Evolutionary conservation across 2,888 invertebrate species (phyloP).

Genomic region (Prosopocoilus inquinatus): DNA sequence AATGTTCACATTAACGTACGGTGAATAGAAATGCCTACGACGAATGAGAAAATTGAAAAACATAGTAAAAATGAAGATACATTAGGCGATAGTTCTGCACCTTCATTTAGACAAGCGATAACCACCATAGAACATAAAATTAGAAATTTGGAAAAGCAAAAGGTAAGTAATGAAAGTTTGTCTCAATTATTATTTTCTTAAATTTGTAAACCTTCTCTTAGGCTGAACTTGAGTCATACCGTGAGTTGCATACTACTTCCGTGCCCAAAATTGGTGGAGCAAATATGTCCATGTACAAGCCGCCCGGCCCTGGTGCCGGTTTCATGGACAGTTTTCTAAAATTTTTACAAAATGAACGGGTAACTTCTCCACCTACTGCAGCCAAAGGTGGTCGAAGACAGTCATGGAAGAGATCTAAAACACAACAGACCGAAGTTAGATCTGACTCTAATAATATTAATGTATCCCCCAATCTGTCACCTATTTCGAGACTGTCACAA

Average conservation of each 20-base stretch:
- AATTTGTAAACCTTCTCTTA: conserved; percentile 44
- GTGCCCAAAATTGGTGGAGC: conserved; percentile 21
- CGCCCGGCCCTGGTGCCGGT: conserved; percentile 58
- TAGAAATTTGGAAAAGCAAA: conserved; percentile 94
- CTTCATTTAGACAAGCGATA: conserved; percentile 81
- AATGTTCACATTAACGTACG: not conserved
- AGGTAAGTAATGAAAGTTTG: conserved; percentile 59
- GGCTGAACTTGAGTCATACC: conserved; percentile 85
- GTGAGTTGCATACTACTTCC: conserved; percentile 67
- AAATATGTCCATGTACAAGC: conserved; percentile 22
- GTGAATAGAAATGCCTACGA: conserved; percentile 73
- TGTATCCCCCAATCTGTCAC: conserved; percentile 32
- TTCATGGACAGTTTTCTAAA: conserved; percentile 87
- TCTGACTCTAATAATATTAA: conserved; percentile 43
- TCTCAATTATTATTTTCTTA: no score
- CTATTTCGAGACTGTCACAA: conserved; percentile 45
- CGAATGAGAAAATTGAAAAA: conserved; percentile 84
- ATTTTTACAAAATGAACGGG: conserved; percentile 78
- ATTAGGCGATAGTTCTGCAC: conserved; percentile 49
- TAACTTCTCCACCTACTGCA: conserved; percentile 76
- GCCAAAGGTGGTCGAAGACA: conserved; percentile 66
- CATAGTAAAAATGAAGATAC: conserved; percentile 64
- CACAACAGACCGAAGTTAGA: conserved; percentile 48
- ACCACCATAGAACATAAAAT: conserved; percentile 93
- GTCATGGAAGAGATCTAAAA: conserved; percentile 59